phyloP scores from a whole-genome alignment of 2,888 invertebrate genomes.

The Pimpla rufipes region DNA sequence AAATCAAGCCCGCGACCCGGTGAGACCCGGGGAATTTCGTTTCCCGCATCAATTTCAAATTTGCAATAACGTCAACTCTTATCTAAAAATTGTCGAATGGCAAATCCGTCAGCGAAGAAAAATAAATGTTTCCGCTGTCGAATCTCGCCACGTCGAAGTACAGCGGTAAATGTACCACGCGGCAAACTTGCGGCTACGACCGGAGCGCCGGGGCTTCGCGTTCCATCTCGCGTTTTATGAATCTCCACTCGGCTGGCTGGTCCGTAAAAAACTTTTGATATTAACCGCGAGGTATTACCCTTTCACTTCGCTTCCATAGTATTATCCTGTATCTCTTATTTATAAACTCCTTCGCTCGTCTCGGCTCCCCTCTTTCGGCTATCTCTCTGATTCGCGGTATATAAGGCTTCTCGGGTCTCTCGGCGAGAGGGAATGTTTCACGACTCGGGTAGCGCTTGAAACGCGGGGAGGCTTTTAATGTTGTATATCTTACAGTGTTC shows the following conservation, averaged over 20 bases:
- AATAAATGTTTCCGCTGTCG: neutral
- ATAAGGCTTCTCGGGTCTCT: neutral
- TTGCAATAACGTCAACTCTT: too few species aligned
- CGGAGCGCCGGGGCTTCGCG: too few species aligned
- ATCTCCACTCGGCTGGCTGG: constrained; percentile 48
- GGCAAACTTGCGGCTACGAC: constrained; percentile 46
- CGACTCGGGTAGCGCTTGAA: neutral
- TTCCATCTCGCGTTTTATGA: constrained; percentile 58
- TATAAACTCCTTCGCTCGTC: constrained; percentile 27
- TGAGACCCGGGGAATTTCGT: too few species aligned
- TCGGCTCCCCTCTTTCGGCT: neutral
- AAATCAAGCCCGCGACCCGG: too few species aligned
- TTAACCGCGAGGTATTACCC: constrained; percentile 55
- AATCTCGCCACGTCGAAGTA: constrained; percentile 48
- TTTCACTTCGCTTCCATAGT: constrained; percentile 37
- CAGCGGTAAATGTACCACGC: constrained; percentile 45
- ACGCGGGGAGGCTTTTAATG: neutral
- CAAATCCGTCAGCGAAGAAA: neutral
- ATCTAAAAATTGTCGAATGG: too few species aligned
- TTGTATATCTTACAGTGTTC: constrained; percentile 3
- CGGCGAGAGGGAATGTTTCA: constrained; percentile 6
- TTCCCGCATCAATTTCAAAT: too few species aligned
- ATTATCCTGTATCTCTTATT: constrained; percentile 48
- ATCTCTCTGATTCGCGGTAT: neutral
- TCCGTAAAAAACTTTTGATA: constrained; percentile 59